Conservation (phyloP, 2,888 invertebrate species). For the Thyatira batis region DNA sequence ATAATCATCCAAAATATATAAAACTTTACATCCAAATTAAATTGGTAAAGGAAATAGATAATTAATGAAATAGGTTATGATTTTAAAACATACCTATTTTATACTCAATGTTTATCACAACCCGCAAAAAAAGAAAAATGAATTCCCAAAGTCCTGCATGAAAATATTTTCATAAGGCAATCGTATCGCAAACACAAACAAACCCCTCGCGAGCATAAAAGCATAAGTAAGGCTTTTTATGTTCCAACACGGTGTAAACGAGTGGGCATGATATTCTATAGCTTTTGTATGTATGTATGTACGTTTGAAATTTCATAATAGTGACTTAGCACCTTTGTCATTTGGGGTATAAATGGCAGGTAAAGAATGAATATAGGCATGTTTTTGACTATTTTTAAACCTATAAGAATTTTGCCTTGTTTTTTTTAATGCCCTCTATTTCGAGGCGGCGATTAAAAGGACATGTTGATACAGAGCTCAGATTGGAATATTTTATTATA, state of each 20-base stretch:
- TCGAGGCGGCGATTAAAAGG: no score
- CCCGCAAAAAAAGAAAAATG: no score
- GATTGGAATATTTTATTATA: no score
- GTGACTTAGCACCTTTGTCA: background rate
- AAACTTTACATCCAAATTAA: no score
- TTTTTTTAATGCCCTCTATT: background rate
- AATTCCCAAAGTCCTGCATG: background rate
- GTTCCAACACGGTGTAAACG: constrained; percentile 23
- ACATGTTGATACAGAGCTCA: no score
- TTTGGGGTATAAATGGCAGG: background rate
- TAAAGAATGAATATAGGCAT: background rate
- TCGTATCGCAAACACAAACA: background rate
- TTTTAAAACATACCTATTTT: no score
- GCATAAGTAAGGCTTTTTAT: constrained; percentile 21
- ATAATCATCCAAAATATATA: no score
- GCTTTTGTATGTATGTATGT: constrained; percentile 17
- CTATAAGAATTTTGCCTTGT: background rate
- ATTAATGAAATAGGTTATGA: no score
- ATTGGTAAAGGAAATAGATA: no score
- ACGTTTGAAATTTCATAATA: constrained; percentile 15
- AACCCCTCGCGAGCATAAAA: background rate
- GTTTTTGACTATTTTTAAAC: background rate
- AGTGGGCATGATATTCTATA: constrained; percentile 30
- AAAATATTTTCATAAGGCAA: background rate
- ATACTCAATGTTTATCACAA: no score